Evolutionary conservation across 2,797 vertebrate genomes (phyloP), one percentile per base, ranked within the genome.

Genomic region (Sandelia bainsii): DNA sequence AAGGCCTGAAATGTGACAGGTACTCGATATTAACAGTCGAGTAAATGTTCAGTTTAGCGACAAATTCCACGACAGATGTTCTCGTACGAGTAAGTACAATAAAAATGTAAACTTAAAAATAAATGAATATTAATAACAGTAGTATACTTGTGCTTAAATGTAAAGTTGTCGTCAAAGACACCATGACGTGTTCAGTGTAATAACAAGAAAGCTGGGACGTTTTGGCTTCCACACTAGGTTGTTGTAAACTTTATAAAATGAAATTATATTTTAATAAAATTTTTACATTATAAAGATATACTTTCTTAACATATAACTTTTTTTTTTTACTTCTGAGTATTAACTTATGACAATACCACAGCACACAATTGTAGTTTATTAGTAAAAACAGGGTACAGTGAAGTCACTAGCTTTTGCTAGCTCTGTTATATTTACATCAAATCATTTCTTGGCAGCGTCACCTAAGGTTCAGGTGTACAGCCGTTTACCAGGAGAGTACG

Each of bases 381-480:
- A 63, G 2, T 40, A 34, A 34, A 34, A 34, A 11, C 27, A 27
- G 10, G 10, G 10, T 10, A 37, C 7, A 8, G 10, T 11, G 8
- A 11, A 37, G 34, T 10, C 2, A 8, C 34, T 37, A 37, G 34
- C 12, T 2, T 40, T 34, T 25, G 12, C 4, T 19, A 11, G 3
- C 39, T 44, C 8, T 17, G 1, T 53, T 9, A 32, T 14, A 13
- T 19, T 48, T 13, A 4, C 1, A 27, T 54, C 4, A 49, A 29
- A 17, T 16, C 1, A 5, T 61, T 2, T 37, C 34, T 13, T n/a
- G 0, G 3, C 2, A 96, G 95, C 29, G 5, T 0, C 1, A 0
- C 96, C 96, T 0, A 84, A 75, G 0, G 83, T 97, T 0, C 94
- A 96, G 29, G 86, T 98, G 0, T 97, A 97, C 72, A 93, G 91